A percentile compares a stretch with the other conserved stretches of the same genome.
phyloP scores from a whole-genome alignment of 2,797 vertebrate species.

The Ambastaia sidthimunki region DNA sequence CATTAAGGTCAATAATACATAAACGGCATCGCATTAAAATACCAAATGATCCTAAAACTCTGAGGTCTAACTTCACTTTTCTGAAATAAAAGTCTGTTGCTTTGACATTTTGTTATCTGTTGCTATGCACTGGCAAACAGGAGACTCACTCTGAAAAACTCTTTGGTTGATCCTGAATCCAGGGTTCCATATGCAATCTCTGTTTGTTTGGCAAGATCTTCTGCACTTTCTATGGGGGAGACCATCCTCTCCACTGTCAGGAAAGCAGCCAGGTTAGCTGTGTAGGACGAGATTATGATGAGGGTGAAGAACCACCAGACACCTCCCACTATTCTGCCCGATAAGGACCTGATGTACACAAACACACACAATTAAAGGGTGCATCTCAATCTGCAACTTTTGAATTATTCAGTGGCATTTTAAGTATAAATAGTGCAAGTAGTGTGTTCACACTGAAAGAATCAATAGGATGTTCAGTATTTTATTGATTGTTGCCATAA shows the following conservation, averaged over 20 bases:
- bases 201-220: slow-evolving; percentile 98
- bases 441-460: no score
- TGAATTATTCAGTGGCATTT: background rate
- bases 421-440: no score
- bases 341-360: slow-evolving; percentile 86
- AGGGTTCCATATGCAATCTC: slow-evolving; percentile 99
- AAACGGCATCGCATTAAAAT: no score
- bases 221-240: slow-evolving; percentile 98
- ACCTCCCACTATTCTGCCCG: slow-evolving; percentile 97
- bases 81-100: no score
- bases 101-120: no score
- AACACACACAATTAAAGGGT: background rate
- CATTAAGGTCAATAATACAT: no score
- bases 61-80: no score
- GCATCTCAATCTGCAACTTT: background rate
- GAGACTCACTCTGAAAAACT: slow-evolving; percentile 98
- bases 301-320: slow-evolving; percentile 99
- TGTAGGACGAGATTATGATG: slow-evolving; percentile 99
- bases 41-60: no score
- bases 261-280: slow-evolving; percentile 99
- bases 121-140: background rate
- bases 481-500: slow-evolving; percentile 37
- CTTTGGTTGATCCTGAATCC: slow-evolving; percentile 99
- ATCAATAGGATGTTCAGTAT: background rate
- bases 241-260: slow-evolving; percentile 99